phyloP scores from a whole-genome alignment of 1,140 invertebrate genomes.

The Drosophila pallidifrons region DNA sequence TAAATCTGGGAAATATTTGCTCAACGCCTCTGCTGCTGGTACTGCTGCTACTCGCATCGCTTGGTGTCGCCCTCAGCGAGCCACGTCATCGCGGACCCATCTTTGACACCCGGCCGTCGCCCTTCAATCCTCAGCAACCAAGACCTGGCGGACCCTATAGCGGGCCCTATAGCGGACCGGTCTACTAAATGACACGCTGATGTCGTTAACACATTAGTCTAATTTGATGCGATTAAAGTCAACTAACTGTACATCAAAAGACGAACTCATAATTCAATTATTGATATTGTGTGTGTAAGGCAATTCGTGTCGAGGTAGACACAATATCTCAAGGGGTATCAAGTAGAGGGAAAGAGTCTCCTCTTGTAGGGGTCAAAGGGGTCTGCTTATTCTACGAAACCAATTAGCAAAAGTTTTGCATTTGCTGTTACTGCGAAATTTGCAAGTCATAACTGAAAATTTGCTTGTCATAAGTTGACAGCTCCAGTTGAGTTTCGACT shows the following conservation, averaged over 20 bases:
- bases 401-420: conserved; percentile 40
- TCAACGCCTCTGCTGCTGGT: conserved; percentile 12
- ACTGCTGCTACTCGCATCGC: conserved; percentile 30
- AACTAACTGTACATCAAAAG: conserved; percentile 61
- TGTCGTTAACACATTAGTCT: conserved; percentile 66
- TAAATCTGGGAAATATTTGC: conserved; percentile 56
- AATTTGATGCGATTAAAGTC: conserved; percentile 69
- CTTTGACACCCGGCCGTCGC: conserved; percentile 51
- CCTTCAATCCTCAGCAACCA: conserved; percentile 63
- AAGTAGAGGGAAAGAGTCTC: not conserved
- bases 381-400: conserved; percentile 4
- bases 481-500: not conserved
- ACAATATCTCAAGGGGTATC: not conserved
- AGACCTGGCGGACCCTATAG: conserved; percentile 3
- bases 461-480: conserved; percentile 35
- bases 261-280: conserved; percentile 54
- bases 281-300: conserved; percentile 15
- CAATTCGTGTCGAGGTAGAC: conserved; percentile 1
- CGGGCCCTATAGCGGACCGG: not conserved
- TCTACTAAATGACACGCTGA: conserved; percentile 25
- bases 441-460: conserved; percentile 53
- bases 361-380: not conserved
- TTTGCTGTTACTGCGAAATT: conserved; percentile 42
- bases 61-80: conserved; percentile 34
- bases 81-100: conserved; percentile 29